These are phyloP conservation scores for Chrosomus eos DNA, from an alignment of 2,797 vertebrate species.

Conservation along the genomic window DNA sequence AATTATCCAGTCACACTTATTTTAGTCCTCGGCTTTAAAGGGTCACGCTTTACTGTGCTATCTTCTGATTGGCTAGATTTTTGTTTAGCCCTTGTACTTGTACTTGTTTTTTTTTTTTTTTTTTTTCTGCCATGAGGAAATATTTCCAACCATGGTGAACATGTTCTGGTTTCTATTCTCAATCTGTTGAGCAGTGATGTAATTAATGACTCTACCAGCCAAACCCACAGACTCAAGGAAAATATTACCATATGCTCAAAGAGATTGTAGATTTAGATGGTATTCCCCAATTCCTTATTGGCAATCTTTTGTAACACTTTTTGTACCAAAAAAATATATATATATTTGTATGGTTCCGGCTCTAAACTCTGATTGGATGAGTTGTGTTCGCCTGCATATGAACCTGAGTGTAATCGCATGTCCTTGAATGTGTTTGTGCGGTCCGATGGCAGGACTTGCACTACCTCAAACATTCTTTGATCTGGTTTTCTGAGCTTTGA, in stretches of 20 bases:
- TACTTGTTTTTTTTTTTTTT: no score
- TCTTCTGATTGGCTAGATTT: constrained; percentile 50
- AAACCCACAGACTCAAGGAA: constrained; percentile 72
- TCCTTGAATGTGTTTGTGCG: constrained; percentile 5
- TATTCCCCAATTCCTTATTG: not conserved
- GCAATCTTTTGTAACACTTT: not conserved
- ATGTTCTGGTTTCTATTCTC: constrained; percentile 70
- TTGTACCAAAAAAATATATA: no score
- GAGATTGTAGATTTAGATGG: constrained; percentile 67
- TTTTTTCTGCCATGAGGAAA: constrained; percentile 62
- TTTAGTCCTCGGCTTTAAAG: constrained; percentile 15
- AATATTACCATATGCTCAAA: constrained; percentile 78
- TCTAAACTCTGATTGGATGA: not conserved
- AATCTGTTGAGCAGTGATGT: constrained; percentile 77
- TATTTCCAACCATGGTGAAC: constrained; percentile 69
- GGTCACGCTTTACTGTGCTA: constrained; percentile 52
- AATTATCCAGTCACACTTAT: constrained; percentile 28
- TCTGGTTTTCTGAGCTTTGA: constrained; percentile 21
- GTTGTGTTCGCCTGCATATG: not conserved
- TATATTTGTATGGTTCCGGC: not conserved
- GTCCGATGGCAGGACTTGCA: not conserved
- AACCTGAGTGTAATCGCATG: constrained; percentile 31
- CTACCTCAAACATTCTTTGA: constrained; percentile 12
- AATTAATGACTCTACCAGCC: constrained; percentile 81
- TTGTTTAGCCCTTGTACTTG: constrained; percentile 55